These are phyloP conservation scores for Lampropteryx suffumata DNA, from an alignment of 2,888 invertebrate species.

Conservation along the genomic window DNA sequence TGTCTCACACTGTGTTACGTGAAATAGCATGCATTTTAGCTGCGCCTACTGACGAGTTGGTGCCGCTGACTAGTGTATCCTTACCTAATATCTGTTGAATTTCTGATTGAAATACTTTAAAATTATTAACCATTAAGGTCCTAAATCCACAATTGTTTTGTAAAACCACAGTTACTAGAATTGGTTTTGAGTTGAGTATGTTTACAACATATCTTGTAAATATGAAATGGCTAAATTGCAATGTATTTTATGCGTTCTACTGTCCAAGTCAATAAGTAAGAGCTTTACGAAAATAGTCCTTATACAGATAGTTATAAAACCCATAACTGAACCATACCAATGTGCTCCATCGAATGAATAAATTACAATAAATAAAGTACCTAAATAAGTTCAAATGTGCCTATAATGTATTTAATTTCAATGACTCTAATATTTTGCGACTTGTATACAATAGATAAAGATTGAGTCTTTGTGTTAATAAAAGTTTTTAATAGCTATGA, in stretches of 20 bases:
- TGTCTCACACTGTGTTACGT: too few species aligned
- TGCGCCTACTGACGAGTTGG: too few species aligned
- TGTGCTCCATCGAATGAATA: background rate
- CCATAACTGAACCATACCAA: background rate
- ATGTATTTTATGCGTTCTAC: constrained; percentile 20
- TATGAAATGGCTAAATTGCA: constrained; percentile 35
- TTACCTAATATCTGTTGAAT: too few species aligned
- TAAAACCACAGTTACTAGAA: constrained; percentile 7
- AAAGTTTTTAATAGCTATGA: too few species aligned
- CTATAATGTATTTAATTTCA: constrained; percentile 3
- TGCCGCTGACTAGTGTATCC: too few species aligned
- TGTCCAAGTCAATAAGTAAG: constrained; percentile 25
- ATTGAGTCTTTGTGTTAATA: too few species aligned
- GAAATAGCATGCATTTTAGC: too few species aligned
- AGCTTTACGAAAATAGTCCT: constrained; percentile 24
- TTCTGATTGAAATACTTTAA: too few species aligned
- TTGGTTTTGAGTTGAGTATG: constrained; percentile 19
- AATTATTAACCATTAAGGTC: too few species aligned
- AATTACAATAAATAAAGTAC: background rate
- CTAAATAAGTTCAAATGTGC: constrained; percentile 2
- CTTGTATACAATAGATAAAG: background rate
- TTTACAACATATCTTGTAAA: constrained; percentile 59
- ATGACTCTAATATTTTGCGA: constrained; percentile 6
- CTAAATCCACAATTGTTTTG: background rate
- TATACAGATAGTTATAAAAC: constrained; percentile 6